Base-by-base conservation (phyloP, 2,113 vertebrate genomes). In the Cyanoramphus novaezelandiae region DNA sequence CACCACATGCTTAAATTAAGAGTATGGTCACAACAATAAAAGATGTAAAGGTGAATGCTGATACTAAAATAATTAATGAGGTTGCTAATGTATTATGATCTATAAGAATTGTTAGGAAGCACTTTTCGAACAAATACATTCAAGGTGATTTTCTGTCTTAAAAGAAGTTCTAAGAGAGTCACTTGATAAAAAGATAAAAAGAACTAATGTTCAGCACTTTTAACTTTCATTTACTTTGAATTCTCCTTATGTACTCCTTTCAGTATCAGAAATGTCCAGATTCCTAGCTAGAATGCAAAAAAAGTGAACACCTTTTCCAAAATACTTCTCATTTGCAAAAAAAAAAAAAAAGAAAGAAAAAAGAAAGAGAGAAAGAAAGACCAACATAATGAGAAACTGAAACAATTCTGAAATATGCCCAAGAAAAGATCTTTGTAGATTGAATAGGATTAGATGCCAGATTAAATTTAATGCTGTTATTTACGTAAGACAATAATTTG, bases 401-500 rank as follows among this genome's bases (percentile, higher is more conserved):
- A 95, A 72, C 77, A 75, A 62, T 46, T 92, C 53, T 87, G 44
- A 82, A 81, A 82, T 69, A 44, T 69, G n/a, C 59, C 59, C 65
- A 87, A 87, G 52, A 95, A 94, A 86, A 88, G 10, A 88, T 88
- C 68, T 82, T 84, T 86, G 57, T 57, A 90, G 77, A 82, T 31
- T 88, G 55, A 87, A 72, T 35, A 88, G 57, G 28, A 28, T 94
- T 92, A 82, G 41, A 85, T 59, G 41, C 20, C 69, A 93, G 74
- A 85, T 79, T 91, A 93, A 84, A 57, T 95, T 89, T 93, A 94
- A 88, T 82, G 47, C 0, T 0, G 23, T 92, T 95, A 85, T 91
- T 96, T 94, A 91, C 82, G 70, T 76, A 82, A 88, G n/a, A 74
- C n/a, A 94, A 65, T 87, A 91, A 93, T 92, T 93, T 95, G 63